Conservation (phyloP, 2,797 vertebrate genomes). For the Protosalanx chinensis region DNA sequence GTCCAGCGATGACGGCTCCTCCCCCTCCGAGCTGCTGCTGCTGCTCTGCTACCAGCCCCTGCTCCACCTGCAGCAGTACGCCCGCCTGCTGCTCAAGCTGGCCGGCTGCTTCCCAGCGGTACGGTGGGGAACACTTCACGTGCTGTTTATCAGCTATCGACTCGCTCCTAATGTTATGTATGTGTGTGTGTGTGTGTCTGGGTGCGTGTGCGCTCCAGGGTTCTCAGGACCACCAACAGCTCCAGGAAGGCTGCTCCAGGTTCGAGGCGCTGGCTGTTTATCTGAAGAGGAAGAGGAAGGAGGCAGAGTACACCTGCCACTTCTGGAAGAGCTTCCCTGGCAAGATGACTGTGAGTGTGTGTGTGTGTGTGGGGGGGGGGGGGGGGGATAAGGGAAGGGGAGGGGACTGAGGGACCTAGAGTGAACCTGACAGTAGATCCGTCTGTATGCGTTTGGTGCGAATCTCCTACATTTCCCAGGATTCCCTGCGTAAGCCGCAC, state of each 20-base stretch:
- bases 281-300: slow-evolving; percentile 86
- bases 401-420: too few species aligned
- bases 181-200: slow-evolving; percentile 16
- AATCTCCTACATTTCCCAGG: slow-evolving; percentile 60
- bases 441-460: not conserved
- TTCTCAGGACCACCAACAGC: slow-evolving; percentile 85
- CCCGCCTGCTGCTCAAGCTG: slow-evolving; percentile 88
- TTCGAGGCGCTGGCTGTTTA: slow-evolving; percentile 83
- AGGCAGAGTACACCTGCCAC: slow-evolving; percentile 87
- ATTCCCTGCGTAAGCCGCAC: slow-evolving; percentile 85
- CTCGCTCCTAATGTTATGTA: not conserved
- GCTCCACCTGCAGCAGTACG: slow-evolving; percentile 83
- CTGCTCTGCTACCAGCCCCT: slow-evolving; percentile 86
- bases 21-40: slow-evolving; percentile 79
- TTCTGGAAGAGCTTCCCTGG: slow-evolving; percentile 99
- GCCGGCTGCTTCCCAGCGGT: slow-evolving; percentile 94
- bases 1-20: slow-evolving; percentile 77
- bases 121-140: slow-evolving; percentile 35
- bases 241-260: slow-evolving; percentile 86
- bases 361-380: not conserved
- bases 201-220: slow-evolving; percentile 58
- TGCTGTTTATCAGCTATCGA: not conserved
- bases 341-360: slow-evolving; percentile 88
- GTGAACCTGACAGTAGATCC: too few species aligned
- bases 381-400: not conserved